Evolutionary conservation across 2,113 vertebrate species (phyloP).

Genomic region (Neomonachus schauinslandi): DNA sequence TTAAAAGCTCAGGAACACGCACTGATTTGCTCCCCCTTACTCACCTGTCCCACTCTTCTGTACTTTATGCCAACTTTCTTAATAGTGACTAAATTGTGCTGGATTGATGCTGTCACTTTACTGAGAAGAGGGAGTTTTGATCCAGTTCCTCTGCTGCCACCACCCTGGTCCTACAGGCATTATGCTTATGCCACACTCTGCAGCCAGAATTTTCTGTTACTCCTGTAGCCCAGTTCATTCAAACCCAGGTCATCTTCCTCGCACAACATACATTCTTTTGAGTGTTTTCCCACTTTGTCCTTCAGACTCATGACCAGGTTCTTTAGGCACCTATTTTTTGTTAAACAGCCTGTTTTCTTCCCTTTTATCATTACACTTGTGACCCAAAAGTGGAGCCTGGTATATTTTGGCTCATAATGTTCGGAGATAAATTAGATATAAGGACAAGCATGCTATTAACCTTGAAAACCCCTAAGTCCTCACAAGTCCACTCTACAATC

Average conservation of each 20-base stretch:
- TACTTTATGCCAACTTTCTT: neutral
- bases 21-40: neutral
- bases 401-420: neutral
- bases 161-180: neutral
- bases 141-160: neutral
- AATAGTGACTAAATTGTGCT: neutral
- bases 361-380: constrained; percentile 38
- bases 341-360: neutral
- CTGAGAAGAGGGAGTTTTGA: neutral
- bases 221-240: neutral
- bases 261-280: neutral
- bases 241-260: neutral
- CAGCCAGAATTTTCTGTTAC: neutral
- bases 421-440: constrained; percentile 18
- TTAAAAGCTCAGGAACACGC: neutral
- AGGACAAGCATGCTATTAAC: neutral
- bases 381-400: neutral
- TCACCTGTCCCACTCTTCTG: neutral
- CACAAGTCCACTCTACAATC: neutral
- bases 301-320: neutral
- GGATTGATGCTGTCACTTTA: neutral
- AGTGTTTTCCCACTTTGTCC: neutral
- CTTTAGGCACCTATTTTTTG: neutral
- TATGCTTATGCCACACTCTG: neutral
- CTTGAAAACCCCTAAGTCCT: neutral